Conservation (phyloP, 2,888 invertebrate genomes). For the Diaperis boleti region DNA sequence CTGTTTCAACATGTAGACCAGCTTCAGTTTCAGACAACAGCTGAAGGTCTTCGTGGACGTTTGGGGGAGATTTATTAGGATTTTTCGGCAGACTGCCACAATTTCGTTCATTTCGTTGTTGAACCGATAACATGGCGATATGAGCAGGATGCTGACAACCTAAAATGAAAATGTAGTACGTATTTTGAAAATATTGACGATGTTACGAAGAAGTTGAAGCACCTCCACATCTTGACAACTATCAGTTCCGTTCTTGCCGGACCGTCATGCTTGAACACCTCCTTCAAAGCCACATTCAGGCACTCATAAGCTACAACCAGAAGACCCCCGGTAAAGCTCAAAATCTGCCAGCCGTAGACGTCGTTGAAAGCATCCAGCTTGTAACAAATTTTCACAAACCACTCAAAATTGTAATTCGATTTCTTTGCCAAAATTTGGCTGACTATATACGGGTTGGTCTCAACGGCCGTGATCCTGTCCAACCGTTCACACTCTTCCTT, state of each 20-base stretch:
- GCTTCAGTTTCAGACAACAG: conserved; percentile 4
- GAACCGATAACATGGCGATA: not conserved
- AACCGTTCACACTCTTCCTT: not conserved
- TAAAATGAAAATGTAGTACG: not conserved
- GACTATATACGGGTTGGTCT: conserved; percentile 4
- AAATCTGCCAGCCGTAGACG: conserved; percentile 43
- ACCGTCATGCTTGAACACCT: not conserved
- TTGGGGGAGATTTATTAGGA: conserved; percentile 14
- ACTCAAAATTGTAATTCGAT: not conserved
- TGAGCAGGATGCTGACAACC: conserved; percentile 9
- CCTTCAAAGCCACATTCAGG: conserved; percentile 7
- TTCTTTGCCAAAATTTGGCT: not conserved
- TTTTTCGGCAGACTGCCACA: conserved; percentile 4
- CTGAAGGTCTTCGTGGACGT: not conserved
- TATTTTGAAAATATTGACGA: not conserved
- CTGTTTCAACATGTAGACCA: conserved; percentile 8
- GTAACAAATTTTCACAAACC: conserved; percentile 4
- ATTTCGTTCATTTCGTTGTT: conserved; percentile 9
- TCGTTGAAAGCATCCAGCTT: conserved; percentile 37
- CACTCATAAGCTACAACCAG: conserved; percentile 11
- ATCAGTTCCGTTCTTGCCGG: conserved; percentile 1
- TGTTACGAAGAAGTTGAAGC: conserved; percentile 9
- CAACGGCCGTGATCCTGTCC: not conserved
- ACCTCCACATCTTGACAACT: conserved; percentile 10
- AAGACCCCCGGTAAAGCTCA: conserved; percentile 7